These are phyloP conservation scores for Dioctria linearis DNA, from an alignment of 2,888 invertebrate genomes.

Conservation along the genomic window DNA sequence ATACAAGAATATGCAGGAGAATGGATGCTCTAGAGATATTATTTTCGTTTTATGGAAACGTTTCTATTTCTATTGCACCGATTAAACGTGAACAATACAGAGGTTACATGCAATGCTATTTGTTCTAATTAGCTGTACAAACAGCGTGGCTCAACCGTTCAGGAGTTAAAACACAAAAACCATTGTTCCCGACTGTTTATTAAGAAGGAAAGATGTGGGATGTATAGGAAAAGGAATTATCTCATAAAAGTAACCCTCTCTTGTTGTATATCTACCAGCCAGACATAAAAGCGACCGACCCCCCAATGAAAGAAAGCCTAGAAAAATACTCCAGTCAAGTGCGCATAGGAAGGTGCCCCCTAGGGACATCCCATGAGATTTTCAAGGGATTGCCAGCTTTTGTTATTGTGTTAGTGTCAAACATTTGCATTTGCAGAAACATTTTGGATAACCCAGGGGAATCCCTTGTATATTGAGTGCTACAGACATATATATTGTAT, in stretches of 20 bases:
- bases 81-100: not conserved
- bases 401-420: slow-evolving; percentile 61
- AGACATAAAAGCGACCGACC: slow-evolving; percentile 18
- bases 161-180: slow-evolving; percentile 20
- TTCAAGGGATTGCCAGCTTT: slow-evolving; percentile 15
- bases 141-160: not conserved
- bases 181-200: slow-evolving; percentile 28
- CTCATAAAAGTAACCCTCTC: slow-evolving; percentile 51
- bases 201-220: slow-evolving; percentile 9
- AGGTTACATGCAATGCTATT: slow-evolving; percentile 22
- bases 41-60: not conserved
- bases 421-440: slow-evolving; percentile 60
- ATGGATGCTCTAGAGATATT: not conserved
- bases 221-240: slow-evolving; percentile 46
- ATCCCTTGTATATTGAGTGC: not conserved
- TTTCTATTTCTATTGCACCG: not conserved
- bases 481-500: not conserved
- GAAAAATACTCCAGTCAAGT: slow-evolving; percentile 50
- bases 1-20: slow-evolving; percentile 7
- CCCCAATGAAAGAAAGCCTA: slow-evolving; percentile 24
- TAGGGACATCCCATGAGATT: slow-evolving; percentile 44
- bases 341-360: slow-evolving; percentile 48
- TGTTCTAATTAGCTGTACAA: slow-evolving; percentile 44
- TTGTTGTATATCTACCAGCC: not conserved
- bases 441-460: slow-evolving; percentile 48